A percentile compares a stretch with the other conserved stretches of the same genome.
phyloP scores from a whole-genome alignment of 2,113 vertebrate genomes.

The Alces alces region DNA sequence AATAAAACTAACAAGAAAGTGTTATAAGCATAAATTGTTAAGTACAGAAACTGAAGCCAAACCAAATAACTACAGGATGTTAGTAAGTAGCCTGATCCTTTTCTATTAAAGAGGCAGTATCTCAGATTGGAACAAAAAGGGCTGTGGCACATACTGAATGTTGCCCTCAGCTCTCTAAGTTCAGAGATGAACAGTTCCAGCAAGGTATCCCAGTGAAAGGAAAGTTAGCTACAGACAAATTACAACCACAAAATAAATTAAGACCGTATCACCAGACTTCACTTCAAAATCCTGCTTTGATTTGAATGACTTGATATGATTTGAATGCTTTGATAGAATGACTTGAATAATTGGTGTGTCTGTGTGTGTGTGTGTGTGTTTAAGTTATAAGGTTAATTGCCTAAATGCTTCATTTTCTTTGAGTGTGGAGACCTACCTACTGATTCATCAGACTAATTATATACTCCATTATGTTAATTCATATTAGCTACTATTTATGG shows the following conservation, averaged over 20 bases:
- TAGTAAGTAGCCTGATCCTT: background rate
- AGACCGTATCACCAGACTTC: background rate
- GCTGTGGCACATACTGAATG: background rate
- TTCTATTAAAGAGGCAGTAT: background rate
- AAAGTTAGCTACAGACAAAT: background rate
- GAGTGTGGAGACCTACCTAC: background rate
- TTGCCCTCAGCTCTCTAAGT: background rate
- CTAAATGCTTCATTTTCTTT: background rate
- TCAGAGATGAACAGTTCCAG: background rate
- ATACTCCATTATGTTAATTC: background rate
- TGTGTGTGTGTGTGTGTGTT: background rate
- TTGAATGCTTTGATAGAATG: background rate
- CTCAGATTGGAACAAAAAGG: background rate
- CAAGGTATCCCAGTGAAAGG: background rate
- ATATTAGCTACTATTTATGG: background rate
- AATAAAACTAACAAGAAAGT: background rate
- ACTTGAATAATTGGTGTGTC: background rate
- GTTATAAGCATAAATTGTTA: background rate
- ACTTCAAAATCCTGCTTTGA: background rate
- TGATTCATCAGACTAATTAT: background rate
- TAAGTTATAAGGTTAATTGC: background rate
- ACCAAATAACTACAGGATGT: background rate
- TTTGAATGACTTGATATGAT: no score
- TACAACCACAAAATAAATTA: background rate
- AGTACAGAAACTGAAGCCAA: background rate